These are phyloP conservation scores for Arge pagana DNA, from an alignment of 2,888 invertebrate species.

Conservation along the genomic window DNA sequence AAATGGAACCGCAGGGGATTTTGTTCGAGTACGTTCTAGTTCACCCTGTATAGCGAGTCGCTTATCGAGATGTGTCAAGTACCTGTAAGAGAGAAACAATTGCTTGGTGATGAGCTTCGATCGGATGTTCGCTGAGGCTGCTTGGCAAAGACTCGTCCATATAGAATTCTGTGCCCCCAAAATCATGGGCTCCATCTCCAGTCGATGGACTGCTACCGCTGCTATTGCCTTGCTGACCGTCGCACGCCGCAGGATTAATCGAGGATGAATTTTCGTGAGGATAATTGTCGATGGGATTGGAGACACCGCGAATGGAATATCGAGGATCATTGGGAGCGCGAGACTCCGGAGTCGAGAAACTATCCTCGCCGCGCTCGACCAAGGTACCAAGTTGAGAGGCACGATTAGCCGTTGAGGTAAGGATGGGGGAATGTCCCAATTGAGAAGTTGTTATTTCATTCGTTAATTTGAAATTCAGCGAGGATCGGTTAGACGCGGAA, in stretches of 20 bases:
- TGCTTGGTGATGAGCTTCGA: slow-evolving; percentile 58
- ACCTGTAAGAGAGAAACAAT: slow-evolving; percentile 58
- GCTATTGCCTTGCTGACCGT: slow-evolving; percentile 56
- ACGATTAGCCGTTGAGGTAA: slow-evolving; percentile 41
- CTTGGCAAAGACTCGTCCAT: slow-evolving; percentile 88
- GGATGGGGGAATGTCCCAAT: slow-evolving; percentile 48
- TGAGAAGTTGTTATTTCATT: neutral
- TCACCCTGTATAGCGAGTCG: no score
- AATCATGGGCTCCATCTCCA: slow-evolving; percentile 62
- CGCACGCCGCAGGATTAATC: slow-evolving; percentile 48
- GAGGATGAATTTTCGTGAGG: slow-evolving; percentile 23
- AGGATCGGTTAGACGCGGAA: slow-evolving; percentile 49
- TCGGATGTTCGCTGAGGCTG: slow-evolving; percentile 75
- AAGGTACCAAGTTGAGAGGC: slow-evolving; percentile 48
- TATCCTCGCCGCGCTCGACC: slow-evolving; percentile 45
- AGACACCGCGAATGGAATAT: no score
- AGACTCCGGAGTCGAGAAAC: slow-evolving; percentile 28
- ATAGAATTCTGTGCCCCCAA: slow-evolving; percentile 82
- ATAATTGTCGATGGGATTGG: no score
- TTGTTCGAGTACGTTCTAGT: no score
- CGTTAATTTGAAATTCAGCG: slow-evolving; percentile 44
- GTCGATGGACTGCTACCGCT: slow-evolving; percentile 55
- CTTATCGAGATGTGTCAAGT: no score
- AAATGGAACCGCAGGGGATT: no score
- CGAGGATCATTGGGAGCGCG: slow-evolving; percentile 16